Percentiles rank a stretch among this genome's conserved stretches.
phyloP scores from a whole-genome alignment of 2,888 invertebrate genomes.

The Yponomeuta malinellus region DNA sequence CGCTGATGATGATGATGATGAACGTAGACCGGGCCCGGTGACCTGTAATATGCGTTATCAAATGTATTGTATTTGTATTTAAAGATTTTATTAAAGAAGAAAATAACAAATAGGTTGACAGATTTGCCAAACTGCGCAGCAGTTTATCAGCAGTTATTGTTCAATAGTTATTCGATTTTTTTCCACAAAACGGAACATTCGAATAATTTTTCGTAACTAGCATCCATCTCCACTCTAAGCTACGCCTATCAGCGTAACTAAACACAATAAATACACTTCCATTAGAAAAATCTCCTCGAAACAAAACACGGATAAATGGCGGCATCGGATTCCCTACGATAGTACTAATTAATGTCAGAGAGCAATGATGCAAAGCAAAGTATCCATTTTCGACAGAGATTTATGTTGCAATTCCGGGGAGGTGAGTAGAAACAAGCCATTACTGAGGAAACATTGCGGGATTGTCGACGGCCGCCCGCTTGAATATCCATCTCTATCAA shows the following conservation, averaged over 20 bases:
- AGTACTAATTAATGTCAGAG: slow-evolving; percentile 16
- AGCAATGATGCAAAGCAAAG: slow-evolving; percentile 37
- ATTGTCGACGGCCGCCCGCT: slow-evolving; percentile 43
- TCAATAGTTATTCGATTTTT: too few species aligned
- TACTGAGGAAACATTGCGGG: slow-evolving; percentile 40
- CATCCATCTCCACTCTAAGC: too few species aligned
- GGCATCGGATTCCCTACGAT: neutral
- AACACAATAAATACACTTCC: neutral
- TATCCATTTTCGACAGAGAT: slow-evolving; percentile 47
- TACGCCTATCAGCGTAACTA: neutral
- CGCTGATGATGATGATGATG: too few species aligned
- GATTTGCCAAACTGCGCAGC: too few species aligned
- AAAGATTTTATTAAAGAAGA: too few species aligned
- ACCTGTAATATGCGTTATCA: too few species aligned
- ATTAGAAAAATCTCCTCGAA: neutral
- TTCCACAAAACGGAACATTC: too few species aligned
- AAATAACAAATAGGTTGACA: too few species aligned
- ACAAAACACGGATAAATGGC: neutral
- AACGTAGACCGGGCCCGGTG: too few species aligned
- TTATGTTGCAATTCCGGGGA: slow-evolving; percentile 50
- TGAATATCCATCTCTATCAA: slow-evolving; percentile 62
- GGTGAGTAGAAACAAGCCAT: slow-evolving; percentile 43
- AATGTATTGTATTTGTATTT: too few species aligned
- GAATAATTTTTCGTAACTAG: too few species aligned
- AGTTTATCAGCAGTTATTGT: too few species aligned